Evolutionary conservation across 2,888 invertebrate genomes (phyloP).

Genomic region (Penaeus monodon): DNA sequence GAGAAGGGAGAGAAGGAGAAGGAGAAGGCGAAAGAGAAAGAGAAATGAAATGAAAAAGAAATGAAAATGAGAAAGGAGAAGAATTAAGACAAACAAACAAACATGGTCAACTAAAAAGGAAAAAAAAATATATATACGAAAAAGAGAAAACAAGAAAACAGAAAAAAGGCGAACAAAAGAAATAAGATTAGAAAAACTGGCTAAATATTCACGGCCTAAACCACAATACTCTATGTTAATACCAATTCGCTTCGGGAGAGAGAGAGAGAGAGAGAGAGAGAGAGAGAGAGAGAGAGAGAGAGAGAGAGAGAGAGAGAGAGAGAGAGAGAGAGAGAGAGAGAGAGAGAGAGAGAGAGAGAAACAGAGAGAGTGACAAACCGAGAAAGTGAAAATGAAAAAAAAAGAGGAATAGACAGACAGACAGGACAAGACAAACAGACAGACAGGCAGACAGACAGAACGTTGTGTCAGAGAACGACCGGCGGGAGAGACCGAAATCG

Average conservation of each 20-base stretch:
- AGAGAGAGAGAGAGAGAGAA: constrained; percentile 26
- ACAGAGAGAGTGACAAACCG: not conserved
- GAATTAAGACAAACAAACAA: constrained; percentile 14
- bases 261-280: not conserved
- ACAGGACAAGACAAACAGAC: too few species aligned
- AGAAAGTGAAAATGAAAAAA: too few species aligned
- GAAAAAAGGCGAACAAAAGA: not conserved
- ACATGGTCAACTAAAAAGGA: constrained; percentile 11
- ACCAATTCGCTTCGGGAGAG: too few species aligned
- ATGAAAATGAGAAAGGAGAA: too few species aligned
- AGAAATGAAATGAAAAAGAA: too few species aligned
- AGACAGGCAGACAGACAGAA: too few species aligned
- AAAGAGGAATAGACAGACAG: not conserved
- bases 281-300: too few species aligned
- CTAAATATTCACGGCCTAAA: too few species aligned
- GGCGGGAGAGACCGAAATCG: not conserved
- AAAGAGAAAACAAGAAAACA: not conserved
- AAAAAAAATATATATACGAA: not conserved
- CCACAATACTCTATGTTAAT: too few species aligned
- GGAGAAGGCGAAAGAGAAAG: too few species aligned
- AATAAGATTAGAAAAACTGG: not conserved
- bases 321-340: constrained; percentile 33
- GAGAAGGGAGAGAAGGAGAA: too few species aligned
- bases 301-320: constrained; percentile 10
- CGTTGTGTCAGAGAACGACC: not conserved